phyloP scores from a whole-genome alignment of 53 echinoderm and acorn worm genomes.

The Actinopyga echinites region DNA sequence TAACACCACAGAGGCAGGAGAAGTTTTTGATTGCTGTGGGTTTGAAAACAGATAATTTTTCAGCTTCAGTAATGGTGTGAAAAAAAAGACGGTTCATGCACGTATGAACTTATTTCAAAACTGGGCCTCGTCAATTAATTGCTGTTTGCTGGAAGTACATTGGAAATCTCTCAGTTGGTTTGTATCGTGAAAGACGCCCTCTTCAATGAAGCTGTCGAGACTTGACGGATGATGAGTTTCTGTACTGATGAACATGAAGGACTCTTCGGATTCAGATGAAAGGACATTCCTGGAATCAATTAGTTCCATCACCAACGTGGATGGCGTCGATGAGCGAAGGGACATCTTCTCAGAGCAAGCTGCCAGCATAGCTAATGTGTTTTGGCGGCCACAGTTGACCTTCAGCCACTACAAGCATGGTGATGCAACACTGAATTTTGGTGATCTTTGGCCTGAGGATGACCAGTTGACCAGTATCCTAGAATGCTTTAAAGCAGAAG shows the following conservation, averaged over 20 bases:
- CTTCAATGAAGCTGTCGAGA: no score
- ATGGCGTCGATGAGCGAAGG: not conserved
- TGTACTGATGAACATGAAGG: not conserved
- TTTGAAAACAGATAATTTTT: no score
- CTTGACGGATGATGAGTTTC: no score
- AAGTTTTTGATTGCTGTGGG: no score
- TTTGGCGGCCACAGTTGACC: slow-evolving; percentile 89
- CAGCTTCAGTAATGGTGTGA: no score
- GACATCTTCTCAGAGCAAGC: not conserved
- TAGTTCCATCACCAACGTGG: slow-evolving; percentile 14
- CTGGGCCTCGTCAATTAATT: no score
- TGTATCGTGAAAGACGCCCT: no score
- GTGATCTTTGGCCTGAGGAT: slow-evolving; percentile 79
- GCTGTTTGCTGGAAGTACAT: no score
- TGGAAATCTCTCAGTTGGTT: no score
- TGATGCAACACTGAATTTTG: slow-evolving; percentile 67
- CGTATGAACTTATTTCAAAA: no score
- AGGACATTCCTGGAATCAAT: not conserved
- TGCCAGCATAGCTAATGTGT: slow-evolving; percentile 59
- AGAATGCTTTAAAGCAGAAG: slow-evolving; percentile 56
- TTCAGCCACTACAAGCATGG: slow-evolving; percentile 71
- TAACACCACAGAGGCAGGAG: no score
- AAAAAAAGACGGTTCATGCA: no score
- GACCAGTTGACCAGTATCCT: slow-evolving; percentile 53
- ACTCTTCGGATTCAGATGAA: slow-evolving; percentile 14